Percentiles rank a stretch among this genome's conserved stretches.
Conservation (phyloP, 2,113 vertebrate species). For the Eptesicus fuscus region DNA sequence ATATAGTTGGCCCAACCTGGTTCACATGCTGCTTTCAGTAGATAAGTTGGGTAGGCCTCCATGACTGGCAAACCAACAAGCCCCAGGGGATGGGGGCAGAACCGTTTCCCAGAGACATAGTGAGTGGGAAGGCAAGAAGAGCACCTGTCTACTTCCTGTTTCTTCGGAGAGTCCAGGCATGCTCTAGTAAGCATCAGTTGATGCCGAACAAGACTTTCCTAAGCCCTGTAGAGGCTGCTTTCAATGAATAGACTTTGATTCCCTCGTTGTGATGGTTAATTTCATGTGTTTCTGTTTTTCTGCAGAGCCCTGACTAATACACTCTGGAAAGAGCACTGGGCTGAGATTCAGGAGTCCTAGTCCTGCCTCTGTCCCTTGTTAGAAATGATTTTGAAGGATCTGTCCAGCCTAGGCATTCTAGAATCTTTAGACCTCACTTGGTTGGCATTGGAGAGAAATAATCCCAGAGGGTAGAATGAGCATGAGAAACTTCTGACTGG, state of each 20-base stretch:
- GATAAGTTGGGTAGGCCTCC: not conserved
- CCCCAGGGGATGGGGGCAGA: not conserved
- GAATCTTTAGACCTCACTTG: not conserved
- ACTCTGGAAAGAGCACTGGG: not conserved
- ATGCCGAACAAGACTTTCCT: not conserved
- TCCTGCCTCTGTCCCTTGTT: not conserved
- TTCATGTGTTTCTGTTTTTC: not conserved
- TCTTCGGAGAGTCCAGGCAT: not conserved
- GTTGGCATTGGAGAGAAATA: not conserved
- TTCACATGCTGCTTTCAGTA: not conserved
- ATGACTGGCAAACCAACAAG: not conserved
- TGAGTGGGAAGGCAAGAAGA: not conserved
- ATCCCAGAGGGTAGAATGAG: not conserved
- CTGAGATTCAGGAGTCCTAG: not conserved
- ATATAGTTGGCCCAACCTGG: not conserved
- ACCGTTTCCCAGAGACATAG: not conserved
- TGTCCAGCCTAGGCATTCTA: not conserved
- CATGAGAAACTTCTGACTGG: not conserved
- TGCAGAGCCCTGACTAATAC: not conserved
- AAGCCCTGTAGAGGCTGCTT: not conserved
- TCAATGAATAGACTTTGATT: not conserved
- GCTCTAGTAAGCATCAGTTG: not conserved
- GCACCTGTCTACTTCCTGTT: not conserved
- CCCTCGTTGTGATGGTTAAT: not conserved
- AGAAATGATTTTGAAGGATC: not conserved